Base-by-base conservation (phyloP, 1,140 invertebrate genomes). In the Drosophila mayri region DNA sequence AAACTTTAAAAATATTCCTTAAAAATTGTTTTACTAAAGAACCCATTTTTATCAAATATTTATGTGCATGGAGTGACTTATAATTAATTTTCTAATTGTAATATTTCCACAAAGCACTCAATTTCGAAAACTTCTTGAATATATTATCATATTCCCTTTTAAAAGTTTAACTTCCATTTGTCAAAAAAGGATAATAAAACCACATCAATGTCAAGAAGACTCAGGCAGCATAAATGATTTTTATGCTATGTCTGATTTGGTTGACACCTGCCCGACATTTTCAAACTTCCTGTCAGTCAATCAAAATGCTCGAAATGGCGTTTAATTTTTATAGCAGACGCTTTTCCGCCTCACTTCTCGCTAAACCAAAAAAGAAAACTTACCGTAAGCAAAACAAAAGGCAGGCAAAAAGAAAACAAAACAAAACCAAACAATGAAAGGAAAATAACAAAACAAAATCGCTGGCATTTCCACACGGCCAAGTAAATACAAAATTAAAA, bases 281-380 rank as follows among this genome's bases (percentile, higher is more conserved):
- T 46, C 28, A 57, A 60, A 81, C 79, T 83, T 80, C 79, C 50
- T 70, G 80, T 67, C 79, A 80, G 64, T 87, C 83, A 87, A 87
- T 87, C 83, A 88, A 87, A 79, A 58, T 47, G 64, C 76, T 73
- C 80, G 65, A 77, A 87, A 70, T 71, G 72, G 72, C 84, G 58
- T 88, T 88, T 88, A 88, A 84, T 88, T 87, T 87, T 87, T 77
- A 80, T 87, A 61, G 71, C 85, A 76, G 84, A 63, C 79, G 63
- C 52, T 78, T 87, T 67, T 58, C 60, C 49, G 35, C 37, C 38
- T 43, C 60, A 66, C 52, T 59, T 59, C 43, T 38, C 47, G 35
- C 22, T 25, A 68, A 52, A 43, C 75, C 14, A 49, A 79, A 50
- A 37, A 58, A 16, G 67, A 71, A 68, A 70, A 43, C 37, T 44